Conservation (phyloP, 2,113 vertebrate genomes). For the Hypocryptadius cinnamomeus region DNA sequence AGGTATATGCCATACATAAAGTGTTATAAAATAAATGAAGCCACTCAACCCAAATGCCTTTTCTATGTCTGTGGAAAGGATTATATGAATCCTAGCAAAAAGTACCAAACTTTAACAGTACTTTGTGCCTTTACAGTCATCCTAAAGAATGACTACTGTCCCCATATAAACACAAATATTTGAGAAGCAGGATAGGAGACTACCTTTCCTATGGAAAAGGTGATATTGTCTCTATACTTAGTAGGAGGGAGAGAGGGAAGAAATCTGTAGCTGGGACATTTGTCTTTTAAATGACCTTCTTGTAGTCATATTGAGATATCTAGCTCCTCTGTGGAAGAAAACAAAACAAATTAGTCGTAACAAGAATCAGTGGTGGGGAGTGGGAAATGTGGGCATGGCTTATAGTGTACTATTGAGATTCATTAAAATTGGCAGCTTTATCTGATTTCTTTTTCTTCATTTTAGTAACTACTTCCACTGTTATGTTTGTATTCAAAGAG, state of each 20-base stretch:
- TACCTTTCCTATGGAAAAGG: neutral
- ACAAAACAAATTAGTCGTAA: neutral
- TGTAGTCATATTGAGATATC: neutral
- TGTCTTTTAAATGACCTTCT: neutral
- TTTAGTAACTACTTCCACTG: neutral
- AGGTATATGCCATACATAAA: neutral
- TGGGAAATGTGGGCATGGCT: neutral
- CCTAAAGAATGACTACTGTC: neutral
- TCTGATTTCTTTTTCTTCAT: neutral
- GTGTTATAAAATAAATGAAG: neutral
- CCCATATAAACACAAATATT: neutral
- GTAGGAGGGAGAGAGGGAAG: neutral
- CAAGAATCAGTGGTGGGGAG: neutral
- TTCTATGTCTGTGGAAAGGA: neutral
- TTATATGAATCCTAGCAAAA: neutral
- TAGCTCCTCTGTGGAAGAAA: neutral
- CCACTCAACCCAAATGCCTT: neutral
- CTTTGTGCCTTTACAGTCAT: neutral
- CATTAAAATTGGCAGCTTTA: neutral
- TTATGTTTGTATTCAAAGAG: neutral
- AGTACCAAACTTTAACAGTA: neutral
- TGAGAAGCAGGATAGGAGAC: neutral
- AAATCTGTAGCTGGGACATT: neutral
- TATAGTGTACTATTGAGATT: neutral
- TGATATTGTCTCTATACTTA: neutral